Evolutionary conservation across 2,888 invertebrate genomes (phyloP), one percentile per base, ranked within the genome.

Genomic region (Scelioninae gen. 2): DNA sequence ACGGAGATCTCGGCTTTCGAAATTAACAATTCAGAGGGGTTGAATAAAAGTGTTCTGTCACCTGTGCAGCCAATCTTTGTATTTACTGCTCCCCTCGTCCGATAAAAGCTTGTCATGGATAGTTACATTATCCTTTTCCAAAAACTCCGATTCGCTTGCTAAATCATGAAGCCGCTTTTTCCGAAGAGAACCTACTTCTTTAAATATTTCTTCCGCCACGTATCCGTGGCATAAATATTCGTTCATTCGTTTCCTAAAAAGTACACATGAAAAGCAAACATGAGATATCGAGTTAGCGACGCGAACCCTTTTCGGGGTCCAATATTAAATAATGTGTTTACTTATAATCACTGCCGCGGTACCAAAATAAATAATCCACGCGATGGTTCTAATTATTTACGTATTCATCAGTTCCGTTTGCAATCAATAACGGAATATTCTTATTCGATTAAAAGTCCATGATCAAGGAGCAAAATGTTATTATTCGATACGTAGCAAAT

Each of bases 11-110:
- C n/a, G 25, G 25, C 6, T 25, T 25, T 25, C 25, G 1, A 28
- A 46, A 28, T 19, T 52, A 37, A 13, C 22, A 37, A 5, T 52
- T 52, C 19, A 37, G 6, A 9, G 1, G 25, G n/a, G 11, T 13
- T 39, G 39, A 57, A 28, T 5, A n/a, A n/a, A 41, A 41, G 46
- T 53, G 13, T 22, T 13, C 5, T 52, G 28, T 87, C 87, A 93
- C 93, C 91, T 92, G 43, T 91, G 87, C 31, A 94, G 84, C 93
- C 94, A 94, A 75, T 92, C 90, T 81, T 92, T 91, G 82, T 94
- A 94, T 78, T 89, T 90, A 0, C 89, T 86, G 0, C 93, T 93
- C 0, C 94, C 94, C 53, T 92, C 89, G 78, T 94, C 93, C 22
- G 90, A 89, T 74, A 93, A 81, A 55, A 91, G 83, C 75, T 87